These are phyloP conservation scores for Anarhynchus alexandrinus DNA, from an alignment of 2,113 vertebrate genomes.

Conservation along the genomic window DNA sequence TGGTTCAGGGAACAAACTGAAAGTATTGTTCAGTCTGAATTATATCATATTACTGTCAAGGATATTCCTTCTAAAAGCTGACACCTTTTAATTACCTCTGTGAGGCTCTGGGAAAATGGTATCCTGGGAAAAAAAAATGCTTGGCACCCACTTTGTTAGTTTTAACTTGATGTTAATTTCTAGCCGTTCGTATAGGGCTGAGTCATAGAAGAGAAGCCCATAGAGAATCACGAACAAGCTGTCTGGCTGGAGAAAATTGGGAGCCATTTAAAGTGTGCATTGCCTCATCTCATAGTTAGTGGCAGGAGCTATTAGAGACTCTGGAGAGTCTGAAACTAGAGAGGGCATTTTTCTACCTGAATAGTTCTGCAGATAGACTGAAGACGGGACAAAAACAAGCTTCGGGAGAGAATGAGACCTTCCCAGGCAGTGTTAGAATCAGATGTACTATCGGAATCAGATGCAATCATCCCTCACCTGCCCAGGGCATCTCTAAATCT, in stretches of 20 bases:
- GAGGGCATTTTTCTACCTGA: constrained; percentile 16
- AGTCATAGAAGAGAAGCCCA: constrained; percentile 32
- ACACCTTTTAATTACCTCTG: constrained; percentile 61
- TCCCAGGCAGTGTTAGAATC: neutral
- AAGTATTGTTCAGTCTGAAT: constrained; percentile 9
- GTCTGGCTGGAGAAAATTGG: constrained; percentile 38
- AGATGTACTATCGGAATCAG: neutral
- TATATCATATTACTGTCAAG: constrained; percentile 55
- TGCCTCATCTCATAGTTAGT: neutral
- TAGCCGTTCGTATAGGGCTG: constrained; percentile 6
- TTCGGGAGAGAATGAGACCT: neutral
- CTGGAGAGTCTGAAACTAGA: neutral
- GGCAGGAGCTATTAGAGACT: neutral
- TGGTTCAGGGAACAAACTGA: constrained; percentile 15
- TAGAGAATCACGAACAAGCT: constrained; percentile 2
- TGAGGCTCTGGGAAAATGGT: constrained; percentile 1
- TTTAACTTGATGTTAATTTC: constrained; percentile 50
- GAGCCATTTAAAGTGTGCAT: neutral
- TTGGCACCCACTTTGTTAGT: constrained; percentile 56
- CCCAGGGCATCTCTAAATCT: constrained; percentile 50
- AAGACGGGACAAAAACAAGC: neutral
- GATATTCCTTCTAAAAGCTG: constrained; percentile 43
- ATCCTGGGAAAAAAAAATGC: neutral
- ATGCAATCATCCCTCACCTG: constrained; percentile 9
- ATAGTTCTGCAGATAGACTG: neutral